Base-by-base conservation (phyloP, 2,888 invertebrate species). In the Oscheius sp. region DNA sequence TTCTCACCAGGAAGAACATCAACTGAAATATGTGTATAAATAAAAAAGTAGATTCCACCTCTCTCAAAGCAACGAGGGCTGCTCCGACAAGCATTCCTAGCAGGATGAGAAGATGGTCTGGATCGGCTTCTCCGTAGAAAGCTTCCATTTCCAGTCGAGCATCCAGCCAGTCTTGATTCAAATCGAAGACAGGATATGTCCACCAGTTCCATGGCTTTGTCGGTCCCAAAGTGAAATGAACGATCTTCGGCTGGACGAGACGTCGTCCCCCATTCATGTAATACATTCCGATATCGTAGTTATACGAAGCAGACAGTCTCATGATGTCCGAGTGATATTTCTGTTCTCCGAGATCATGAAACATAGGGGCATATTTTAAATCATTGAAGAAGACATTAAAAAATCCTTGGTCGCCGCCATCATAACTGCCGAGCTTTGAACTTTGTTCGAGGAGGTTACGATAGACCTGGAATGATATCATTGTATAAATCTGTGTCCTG, bases 391-490 rank as follows among this genome's bases (percentile, higher is more conserved):
- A 83, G 22, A 75, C 65, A 54, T 83, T 83, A 9, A 83, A 64
- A 64, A 82, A 83, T 17, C 83, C 83, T 71, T 83, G 83, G 70
- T 83, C 83, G 17, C 83, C 82, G 0, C 83, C 82, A 57, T 83
- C 83, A 62, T 83, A 83, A 8, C 79, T 78, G 17, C 67, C 66
- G 8, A 75, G 51, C 0, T 61, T 30, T 20, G 64, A 36, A 4
- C 74, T 68, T 36, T 75, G 68, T n/a, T 71, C 44, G 17, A 73
- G 36, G 76, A 83, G 80, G 32, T 78, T 78, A 8, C 70, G 33
- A 68, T 78, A 81, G 17, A 79, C 63, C 80, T 80, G 28, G 67
- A 67, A 17, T 50, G 30, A n/a, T 22, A 30, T 54, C 5, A 1
- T 54, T 54, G 12, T 32, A n/a, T n/a, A n/a, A n/a, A n/a, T n/a